phyloP scores from a whole-genome alignment of 2,113 vertebrate genomes.

The Saccopteryx bilineata region DNA sequence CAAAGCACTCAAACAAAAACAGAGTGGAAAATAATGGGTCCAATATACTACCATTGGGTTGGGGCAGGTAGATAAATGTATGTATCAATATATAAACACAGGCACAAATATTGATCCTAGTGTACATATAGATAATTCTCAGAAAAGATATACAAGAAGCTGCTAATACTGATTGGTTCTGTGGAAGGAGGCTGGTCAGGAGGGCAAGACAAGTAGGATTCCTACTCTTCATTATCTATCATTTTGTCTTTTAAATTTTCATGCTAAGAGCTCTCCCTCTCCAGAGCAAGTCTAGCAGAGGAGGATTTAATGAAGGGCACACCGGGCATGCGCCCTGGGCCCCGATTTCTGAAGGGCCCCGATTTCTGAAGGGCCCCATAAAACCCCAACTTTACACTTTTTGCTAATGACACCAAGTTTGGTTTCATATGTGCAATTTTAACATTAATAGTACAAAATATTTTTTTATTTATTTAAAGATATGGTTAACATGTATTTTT shows the following conservation, averaged over 20 bases:
- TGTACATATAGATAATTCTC: not conserved
- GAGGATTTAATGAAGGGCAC: no score
- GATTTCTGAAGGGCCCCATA: no score
- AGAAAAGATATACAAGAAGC: not conserved
- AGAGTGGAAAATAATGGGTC: not conserved
- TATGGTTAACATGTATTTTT: no score
- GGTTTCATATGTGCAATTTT: no score
- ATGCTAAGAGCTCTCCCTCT: not conserved
- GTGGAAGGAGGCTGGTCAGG: not conserved
- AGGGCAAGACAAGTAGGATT: not conserved
- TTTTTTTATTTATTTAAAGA: no score
- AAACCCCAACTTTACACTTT: no score
- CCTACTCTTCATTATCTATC: not conserved
- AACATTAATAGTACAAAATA: no score
- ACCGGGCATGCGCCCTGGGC: no score
- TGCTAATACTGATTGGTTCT: not conserved
- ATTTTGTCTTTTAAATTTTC: conserved; percentile 43
- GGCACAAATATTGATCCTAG: not conserved
- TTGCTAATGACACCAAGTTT: no score
- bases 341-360: no score
- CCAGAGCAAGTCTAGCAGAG: no score
- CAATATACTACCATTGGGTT: not conserved
- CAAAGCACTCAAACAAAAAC: not conserved
- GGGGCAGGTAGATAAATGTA: not conserved
- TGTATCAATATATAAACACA: not conserved